phyloP scores from a whole-genome alignment of 2,113 vertebrate species.

The Paraplagusia blochii region DNA sequence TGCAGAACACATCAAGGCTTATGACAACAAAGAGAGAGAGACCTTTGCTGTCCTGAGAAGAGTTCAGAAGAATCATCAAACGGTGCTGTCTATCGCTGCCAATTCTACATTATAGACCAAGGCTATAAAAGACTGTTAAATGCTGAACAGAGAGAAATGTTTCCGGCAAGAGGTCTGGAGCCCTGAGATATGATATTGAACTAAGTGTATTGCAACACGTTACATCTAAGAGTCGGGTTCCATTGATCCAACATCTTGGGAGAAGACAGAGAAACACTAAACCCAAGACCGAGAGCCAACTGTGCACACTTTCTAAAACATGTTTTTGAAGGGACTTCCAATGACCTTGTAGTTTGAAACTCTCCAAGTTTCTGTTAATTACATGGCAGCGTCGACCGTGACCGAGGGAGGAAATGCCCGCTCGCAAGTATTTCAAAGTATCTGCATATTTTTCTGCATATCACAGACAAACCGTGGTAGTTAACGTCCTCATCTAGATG shows the following conservation, averaged over 20 bases:
- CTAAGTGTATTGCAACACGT: constrained; percentile 16
- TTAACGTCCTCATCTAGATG: too few species aligned
- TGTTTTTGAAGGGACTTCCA: constrained; percentile 1
- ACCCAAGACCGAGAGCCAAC: constrained; percentile 9
- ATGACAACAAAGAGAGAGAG: constrained; percentile 7
- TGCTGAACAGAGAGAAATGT: constrained; percentile 8
- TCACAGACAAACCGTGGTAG: too few species aligned
- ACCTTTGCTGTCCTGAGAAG: constrained; percentile 19
- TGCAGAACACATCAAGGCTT: constrained; percentile 24
- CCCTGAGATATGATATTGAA: constrained; percentile 28
- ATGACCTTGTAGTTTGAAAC: neutral
- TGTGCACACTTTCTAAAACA: neutral
- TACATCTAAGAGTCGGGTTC: constrained; percentile 19
- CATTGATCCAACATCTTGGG: constrained; percentile 27
- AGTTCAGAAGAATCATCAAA: constrained; percentile 41
- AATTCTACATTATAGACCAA: constrained; percentile 24
- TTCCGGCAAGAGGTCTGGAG: constrained; percentile 29
- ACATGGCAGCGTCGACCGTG: neutral
- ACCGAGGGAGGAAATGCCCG: neutral
- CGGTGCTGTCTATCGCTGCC: constrained; percentile 8
- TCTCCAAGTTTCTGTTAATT: constrained; percentile 15
- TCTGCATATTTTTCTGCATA: too few species aligned
- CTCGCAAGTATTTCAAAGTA: neutral
- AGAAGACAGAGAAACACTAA: constrained; percentile 17
- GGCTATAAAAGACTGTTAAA: constrained; percentile 16